A percentile compares a stretch with the other conserved stretches of the same genome.
Evolutionary conservation across 92 coral and sea anemone species (phyloP).

Genomic region (Palythoa grandiflora): DNA sequence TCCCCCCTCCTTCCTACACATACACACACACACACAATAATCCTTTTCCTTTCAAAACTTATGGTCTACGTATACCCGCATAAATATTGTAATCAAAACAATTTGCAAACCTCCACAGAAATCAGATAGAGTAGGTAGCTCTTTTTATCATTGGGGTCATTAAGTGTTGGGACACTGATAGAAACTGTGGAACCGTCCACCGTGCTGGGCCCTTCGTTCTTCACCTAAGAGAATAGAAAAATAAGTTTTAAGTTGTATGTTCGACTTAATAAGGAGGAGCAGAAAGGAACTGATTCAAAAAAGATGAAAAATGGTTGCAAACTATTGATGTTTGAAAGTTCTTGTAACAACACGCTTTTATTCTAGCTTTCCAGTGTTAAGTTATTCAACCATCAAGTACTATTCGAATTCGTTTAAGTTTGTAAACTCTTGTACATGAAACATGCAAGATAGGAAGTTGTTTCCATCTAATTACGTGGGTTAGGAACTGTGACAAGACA

Average conservation of each 20-base stretch:
- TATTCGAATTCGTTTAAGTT: too few species aligned
- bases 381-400: too few species aligned
- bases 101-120: constrained; percentile 66
- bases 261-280: too few species aligned
- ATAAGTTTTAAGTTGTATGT: background rate
- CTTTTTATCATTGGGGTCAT: constrained; percentile 43
- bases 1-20: too few species aligned
- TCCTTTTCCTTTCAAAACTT: background rate
- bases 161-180: constrained; percentile 63
- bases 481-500: too few species aligned
- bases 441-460: too few species aligned
- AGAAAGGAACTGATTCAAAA: background rate
- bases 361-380: too few species aligned
- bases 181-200: constrained; percentile 80
- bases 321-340: too few species aligned
- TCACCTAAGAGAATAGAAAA: constrained; percentile 54
- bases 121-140: constrained; percentile 74
- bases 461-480: too few species aligned
- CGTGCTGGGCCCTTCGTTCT: constrained; percentile 76
- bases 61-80: background rate
- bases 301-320: too few species aligned
- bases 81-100: background rate
- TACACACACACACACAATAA: background rate
- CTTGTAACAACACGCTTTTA: too few species aligned
- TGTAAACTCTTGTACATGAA: too few species aligned